A percentile compares a stretch with the other conserved stretches of the same genome.
Conservation (phyloP, 2,797 vertebrate genomes). For the Notamacropus eugenii region DNA sequence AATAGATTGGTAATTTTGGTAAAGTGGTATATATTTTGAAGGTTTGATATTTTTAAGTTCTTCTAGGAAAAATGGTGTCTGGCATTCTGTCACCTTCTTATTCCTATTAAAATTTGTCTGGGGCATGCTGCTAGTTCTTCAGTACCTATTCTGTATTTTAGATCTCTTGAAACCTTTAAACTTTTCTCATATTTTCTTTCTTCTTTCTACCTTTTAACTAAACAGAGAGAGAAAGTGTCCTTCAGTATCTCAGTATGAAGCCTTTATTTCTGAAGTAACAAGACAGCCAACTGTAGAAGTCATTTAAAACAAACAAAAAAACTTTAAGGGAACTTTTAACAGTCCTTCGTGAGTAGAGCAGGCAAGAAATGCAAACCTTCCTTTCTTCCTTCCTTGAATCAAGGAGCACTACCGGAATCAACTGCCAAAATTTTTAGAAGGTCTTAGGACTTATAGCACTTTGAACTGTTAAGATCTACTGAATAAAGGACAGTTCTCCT, state of each 20-base stretch:
- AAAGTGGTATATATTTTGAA: background rate
- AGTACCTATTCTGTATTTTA: slow-evolving; percentile 82
- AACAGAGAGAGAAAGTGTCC: slow-evolving; percentile 95
- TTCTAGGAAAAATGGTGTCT: slow-evolving; percentile 63
- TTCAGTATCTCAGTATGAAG: slow-evolving; percentile 94
- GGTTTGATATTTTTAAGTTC: background rate
- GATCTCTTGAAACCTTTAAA: slow-evolving; percentile 74
- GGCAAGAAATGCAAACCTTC: slow-evolving; percentile 89
- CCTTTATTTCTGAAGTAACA: slow-evolving; percentile 92
- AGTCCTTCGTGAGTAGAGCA: slow-evolving; percentile 90
- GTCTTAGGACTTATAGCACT: slow-evolving; percentile 86
- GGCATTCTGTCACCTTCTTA: slow-evolving; percentile 75
- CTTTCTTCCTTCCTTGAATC: slow-evolving; percentile 97
- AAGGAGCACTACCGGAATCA: slow-evolving; percentile 93
- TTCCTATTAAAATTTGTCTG: slow-evolving; percentile 70
- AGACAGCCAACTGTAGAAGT: slow-evolving; percentile 90
- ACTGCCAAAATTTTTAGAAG: slow-evolving; percentile 86
- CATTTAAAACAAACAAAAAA: slow-evolving; percentile 86
- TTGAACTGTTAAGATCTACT: slow-evolving; percentile 88
- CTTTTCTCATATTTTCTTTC: slow-evolving; percentile 87
- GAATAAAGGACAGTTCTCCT: slow-evolving; percentile 86
- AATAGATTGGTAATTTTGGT: background rate
- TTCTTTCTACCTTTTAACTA: slow-evolving; percentile 88
- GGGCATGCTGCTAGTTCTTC: slow-evolving; percentile 83
- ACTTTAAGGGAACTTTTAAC: slow-evolving; percentile 84